Percentiles rank a stretch among this genome's conserved stretches.
phyloP scores from a whole-genome alignment of 2,797 vertebrate genomes.

The Gouania willdenowi region DNA sequence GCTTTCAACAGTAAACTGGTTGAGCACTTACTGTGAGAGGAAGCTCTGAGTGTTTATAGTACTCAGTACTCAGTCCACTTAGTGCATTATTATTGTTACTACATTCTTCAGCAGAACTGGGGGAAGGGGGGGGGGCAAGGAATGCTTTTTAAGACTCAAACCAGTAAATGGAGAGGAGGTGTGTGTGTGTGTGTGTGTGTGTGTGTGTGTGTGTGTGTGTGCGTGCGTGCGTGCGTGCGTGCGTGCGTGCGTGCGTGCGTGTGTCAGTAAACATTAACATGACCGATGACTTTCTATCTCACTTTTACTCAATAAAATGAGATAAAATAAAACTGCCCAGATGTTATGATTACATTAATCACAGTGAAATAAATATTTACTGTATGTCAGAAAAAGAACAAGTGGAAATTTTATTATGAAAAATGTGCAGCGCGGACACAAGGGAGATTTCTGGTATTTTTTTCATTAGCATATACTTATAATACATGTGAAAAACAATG shows the following conservation, averaged over 20 bases:
- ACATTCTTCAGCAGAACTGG: constrained; percentile 73
- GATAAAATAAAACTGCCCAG: neutral
- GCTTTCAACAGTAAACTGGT: constrained; percentile 74
- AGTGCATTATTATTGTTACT: constrained; percentile 81
- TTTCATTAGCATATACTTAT: too few species aligned
- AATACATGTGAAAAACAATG: too few species aligned
- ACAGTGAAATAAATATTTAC: constrained; percentile 38
- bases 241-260: neutral
- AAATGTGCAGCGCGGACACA: too few species aligned
- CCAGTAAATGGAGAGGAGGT: constrained; percentile 28
- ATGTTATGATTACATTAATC: constrained; percentile 41
- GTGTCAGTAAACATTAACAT: constrained; percentile 36
- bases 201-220: constrained; percentile 5
- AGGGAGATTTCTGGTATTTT: neutral
- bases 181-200: constrained; percentile 1
- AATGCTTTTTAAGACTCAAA: constrained; percentile 68
- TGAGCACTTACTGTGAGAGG: constrained; percentile 76
- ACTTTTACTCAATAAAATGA: too few species aligned
- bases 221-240: neutral
- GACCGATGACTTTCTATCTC: constrained; percentile 21
- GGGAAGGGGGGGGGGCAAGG: constrained; percentile 55
- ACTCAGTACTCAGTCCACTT: constrained; percentile 71
- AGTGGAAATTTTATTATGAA: constrained; percentile 1
- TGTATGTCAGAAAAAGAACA: constrained; percentile 1
- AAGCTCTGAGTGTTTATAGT: constrained; percentile 73